These are phyloP conservation scores for Pristis pectinata DNA, from an alignment of 2,797 vertebrate species.

Conservation along the genomic window DNA sequence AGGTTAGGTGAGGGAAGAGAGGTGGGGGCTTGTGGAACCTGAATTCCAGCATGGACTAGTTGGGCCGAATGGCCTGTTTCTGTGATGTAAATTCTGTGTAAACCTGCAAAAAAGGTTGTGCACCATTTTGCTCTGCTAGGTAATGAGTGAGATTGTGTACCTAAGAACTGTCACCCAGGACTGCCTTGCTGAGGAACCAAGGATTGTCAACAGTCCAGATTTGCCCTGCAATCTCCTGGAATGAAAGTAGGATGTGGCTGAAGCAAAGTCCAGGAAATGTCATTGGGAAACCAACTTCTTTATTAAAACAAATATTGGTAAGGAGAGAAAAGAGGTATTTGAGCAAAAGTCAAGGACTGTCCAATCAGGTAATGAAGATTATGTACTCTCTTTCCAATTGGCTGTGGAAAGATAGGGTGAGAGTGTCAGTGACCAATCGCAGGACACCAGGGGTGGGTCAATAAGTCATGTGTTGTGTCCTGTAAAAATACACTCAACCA, in stretches of 20 bases:
- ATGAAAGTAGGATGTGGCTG: no score
- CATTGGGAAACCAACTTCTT: no score
- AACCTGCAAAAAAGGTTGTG: no score
- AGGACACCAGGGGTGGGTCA: background rate
- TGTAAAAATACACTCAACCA: background rate
- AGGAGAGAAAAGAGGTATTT: background rate
- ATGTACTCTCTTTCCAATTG: background rate
- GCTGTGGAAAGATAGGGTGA: background rate
- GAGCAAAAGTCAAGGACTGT: no score
- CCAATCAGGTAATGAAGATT: background rate
- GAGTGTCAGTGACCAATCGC: background rate
- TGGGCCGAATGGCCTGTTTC: no score
- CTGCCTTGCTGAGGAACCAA: background rate
- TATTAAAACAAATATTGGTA: background rate
- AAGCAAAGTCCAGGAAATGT: no score
- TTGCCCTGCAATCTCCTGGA: no score
- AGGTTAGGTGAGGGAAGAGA: no score
- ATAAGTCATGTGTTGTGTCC: background rate
- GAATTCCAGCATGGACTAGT: no score
- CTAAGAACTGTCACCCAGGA: background rate
- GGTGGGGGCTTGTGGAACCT: no score
- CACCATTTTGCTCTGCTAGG: no score
- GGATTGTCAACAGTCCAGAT: background rate
- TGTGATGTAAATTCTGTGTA: no score
- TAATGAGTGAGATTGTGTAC: background rate